Base-by-base conservation (phyloP, 64 coral and sea anemone species). In the Exaiptasia diaphana region DNA sequence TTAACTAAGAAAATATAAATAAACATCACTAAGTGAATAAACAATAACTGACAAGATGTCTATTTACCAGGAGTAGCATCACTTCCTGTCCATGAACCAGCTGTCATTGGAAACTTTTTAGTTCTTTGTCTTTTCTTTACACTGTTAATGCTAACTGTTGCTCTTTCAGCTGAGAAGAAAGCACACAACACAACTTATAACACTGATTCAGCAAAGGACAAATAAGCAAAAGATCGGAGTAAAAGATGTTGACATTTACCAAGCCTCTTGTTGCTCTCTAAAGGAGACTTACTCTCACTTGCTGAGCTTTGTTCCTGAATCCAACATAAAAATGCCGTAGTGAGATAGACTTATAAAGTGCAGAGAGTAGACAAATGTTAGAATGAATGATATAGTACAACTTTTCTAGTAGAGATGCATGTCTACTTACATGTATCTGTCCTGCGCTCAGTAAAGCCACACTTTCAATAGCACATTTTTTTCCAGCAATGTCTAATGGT, bases 91-190 rank as follows among this genome's bases (percentile, higher is more conserved):
- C 93, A 97, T 0, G 93, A 91, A 14, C 93, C 93, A 52, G 83
- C 93, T 14, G 93, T 97, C 93, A 97, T 73, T 3, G 93, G 88
- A 48, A 91, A 97, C 65, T 97, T 97, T 38, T 91, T 91, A 3
- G 93, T 97, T 76, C 89, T 81, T 65, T 97, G 93, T 52, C 93
- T 82, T 50, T 97, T 97, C 48, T 97, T 97, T 12, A 97, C 71
- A 38, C 87, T 78, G 49, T 83, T 91, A 41, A 91, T 28, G 37
- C 62, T 82, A 9, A 97, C 54, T 36, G 77, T 97, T 50, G 53
- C 86, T 43, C 89, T 88, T 30, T 91, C 93, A 65, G 93, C 91
- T 93, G 56, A 24, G 24, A 23, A 49, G 25, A 29, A 26, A 76
- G 14, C 63, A 38, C 9, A 46, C 12, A 81, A 24, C 12, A 4